phyloP scores from a whole-genome alignment of 2,888 invertebrate species.

The Molorchus minor region DNA sequence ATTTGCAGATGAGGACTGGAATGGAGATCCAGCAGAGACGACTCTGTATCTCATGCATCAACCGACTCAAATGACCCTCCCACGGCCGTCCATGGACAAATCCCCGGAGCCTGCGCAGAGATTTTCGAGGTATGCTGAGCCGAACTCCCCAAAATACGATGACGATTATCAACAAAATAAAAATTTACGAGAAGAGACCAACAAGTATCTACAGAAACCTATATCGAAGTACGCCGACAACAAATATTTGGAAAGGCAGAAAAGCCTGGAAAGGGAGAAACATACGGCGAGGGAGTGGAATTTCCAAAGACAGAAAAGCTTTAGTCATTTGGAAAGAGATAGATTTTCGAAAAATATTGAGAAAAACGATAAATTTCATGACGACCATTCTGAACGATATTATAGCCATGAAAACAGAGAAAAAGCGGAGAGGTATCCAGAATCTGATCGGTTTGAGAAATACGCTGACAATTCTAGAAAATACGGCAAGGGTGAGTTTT shows the following conservation, averaged over 20 bases:
- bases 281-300: slow-evolving; percentile 31
- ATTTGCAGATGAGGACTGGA: slow-evolving; percentile 81
- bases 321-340: slow-evolving; percentile 38
- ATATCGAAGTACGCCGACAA: slow-evolving; percentile 50
- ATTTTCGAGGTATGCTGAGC: slow-evolving; percentile 40
- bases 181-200: slow-evolving; percentile 38
- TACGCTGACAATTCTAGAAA: slow-evolving; percentile 32
- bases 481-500: slow-evolving; percentile 37
- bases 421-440: slow-evolving; percentile 41
- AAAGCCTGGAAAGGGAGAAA: slow-evolving; percentile 45
- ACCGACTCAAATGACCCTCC: slow-evolving; percentile 61
- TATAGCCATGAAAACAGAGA: slow-evolving; percentile 39
- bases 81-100: slow-evolving; percentile 54
- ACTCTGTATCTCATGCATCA: slow-evolving; percentile 70
- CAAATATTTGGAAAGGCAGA: slow-evolving; percentile 52
- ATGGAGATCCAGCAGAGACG: slow-evolving; percentile 68
- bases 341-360: slow-evolving; percentile 24
- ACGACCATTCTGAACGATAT: slow-evolving; percentile 26
- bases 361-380: slow-evolving; percentile 26
- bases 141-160: slow-evolving; percentile 58
- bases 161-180: slow-evolving; percentile 53
- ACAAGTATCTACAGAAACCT: slow-evolving; percentile 53
- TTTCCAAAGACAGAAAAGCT: slow-evolving; percentile 44
- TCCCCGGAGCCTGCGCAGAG: slow-evolving; percentile 43
- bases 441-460: slow-evolving; percentile 37